These are phyloP conservation scores for Brachionus koreanus DNA, from an alignment of 1,140 invertebrate genomes.

Conservation along the genomic window DNA sequence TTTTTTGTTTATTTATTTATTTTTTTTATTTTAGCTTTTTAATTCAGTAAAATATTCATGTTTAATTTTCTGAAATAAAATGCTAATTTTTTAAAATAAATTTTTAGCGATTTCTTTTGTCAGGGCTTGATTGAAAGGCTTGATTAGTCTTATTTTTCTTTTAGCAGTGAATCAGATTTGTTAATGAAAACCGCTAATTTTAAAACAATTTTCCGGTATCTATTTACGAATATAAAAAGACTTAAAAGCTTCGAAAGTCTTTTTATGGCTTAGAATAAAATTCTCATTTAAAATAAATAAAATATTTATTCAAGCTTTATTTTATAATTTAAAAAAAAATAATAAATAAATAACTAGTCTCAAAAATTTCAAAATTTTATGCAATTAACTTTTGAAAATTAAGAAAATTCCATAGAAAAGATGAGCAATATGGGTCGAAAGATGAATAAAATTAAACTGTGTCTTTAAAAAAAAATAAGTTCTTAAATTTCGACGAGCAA, in stretches of 20 bases:
- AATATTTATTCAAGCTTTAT: no score
- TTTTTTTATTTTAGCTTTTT: no score
- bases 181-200: not conserved
- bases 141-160: not conserved
- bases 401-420: not conserved
- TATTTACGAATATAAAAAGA: not conserved
- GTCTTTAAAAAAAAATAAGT: not conserved
- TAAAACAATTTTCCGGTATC: not conserved
- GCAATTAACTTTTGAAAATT: not conserved
- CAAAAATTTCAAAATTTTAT: no score
- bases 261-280: not conserved
- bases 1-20: no score
- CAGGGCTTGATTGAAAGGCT: not conserved
- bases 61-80: no score
- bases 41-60: no score
- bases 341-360: no score
- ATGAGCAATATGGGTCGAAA: not conserved
- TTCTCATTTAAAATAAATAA: not conserved
- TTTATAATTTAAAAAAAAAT: no score
- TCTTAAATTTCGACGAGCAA: not conserved
- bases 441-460: no score
- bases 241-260: not conserved
- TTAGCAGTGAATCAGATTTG: not conserved
- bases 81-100: not conserved
- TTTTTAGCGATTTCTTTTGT: not conserved